Conservation (phyloP, 2,888 invertebrate species). For the Amiota mariae region DNA sequence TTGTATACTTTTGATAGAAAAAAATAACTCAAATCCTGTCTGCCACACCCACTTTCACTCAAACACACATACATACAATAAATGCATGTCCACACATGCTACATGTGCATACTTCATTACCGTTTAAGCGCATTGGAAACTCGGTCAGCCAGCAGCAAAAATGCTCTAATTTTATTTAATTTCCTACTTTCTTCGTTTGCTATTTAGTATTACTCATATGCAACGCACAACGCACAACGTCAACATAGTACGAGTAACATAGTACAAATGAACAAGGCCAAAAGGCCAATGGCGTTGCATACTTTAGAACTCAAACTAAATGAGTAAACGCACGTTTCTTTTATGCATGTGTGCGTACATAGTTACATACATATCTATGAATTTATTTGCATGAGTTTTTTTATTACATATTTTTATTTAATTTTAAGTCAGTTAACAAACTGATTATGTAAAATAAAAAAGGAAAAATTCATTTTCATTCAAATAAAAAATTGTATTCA, state of each 20-base stretch:
- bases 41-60: constrained; percentile 42
- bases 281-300: constrained; percentile 15
- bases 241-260: no score
- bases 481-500: not conserved
- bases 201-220: constrained; percentile 35
- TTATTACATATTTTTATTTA: not conserved
- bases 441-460: constrained; percentile 65
- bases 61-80: constrained; percentile 16
- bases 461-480: constrained; percentile 35
- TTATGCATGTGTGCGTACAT: constrained; percentile 1
- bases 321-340: not conserved
- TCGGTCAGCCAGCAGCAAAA: constrained; percentile 2
- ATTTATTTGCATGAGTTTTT: constrained; percentile 31
- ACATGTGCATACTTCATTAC: constrained; percentile 2
- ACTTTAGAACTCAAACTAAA: not conserved
- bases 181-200: constrained; percentile 3
- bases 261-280: constrained; percentile 1
- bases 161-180: constrained; percentile 23
- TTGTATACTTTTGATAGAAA: not conserved
- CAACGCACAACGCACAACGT: no score
- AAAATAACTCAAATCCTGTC: constrained; percentile 30
- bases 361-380: not conserved
- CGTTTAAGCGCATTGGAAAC: constrained; percentile 4
- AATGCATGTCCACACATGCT: not conserved
- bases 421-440: constrained; percentile 60